Conservation (phyloP, 2,888 invertebrate species). For the Microplitis deprimator region DNA sequence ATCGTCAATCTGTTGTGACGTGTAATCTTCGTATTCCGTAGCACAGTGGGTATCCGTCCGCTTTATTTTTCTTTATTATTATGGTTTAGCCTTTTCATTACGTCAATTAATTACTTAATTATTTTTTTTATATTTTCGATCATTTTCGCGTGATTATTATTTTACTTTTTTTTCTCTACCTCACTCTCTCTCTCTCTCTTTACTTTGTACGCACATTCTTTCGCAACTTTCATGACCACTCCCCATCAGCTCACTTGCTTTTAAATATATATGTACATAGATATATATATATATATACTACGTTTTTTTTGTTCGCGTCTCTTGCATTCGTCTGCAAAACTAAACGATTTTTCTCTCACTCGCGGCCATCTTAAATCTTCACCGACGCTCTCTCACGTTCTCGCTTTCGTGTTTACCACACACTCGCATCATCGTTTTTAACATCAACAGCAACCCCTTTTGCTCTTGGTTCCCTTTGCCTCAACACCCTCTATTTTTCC, state of each 20-base stretch:
- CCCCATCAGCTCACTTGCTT: constrained; percentile 23
- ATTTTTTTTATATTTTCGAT: constrained; percentile 17
- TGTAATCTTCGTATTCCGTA: constrained; percentile 48
- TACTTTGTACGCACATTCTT: constrained; percentile 38
- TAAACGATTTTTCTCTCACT: constrained; percentile 26
- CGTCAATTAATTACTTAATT: constrained; percentile 43
- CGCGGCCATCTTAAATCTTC: constrained; percentile 32
- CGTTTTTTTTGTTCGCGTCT: constrained; percentile 21
- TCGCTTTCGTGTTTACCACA: constrained; percentile 38
- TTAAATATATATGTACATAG: constrained; percentile 19
- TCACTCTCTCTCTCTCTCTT: constrained; percentile 37
- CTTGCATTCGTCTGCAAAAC: constrained; percentile 28
- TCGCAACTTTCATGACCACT: constrained; percentile 33
- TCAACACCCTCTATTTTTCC: constrained; percentile 29
- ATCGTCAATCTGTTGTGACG: constrained; percentile 54
- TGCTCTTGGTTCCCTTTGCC: constrained; percentile 30
- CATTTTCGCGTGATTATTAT: constrained; percentile 27
- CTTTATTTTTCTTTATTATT: constrained; percentile 37
- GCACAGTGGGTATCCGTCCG: constrained; percentile 53
- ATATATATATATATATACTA: constrained; percentile 29
- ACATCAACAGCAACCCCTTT: constrained; percentile 22
- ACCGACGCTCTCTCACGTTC: constrained; percentile 30
- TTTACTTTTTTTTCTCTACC: constrained; percentile 44
- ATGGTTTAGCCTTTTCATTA: constrained; percentile 27
- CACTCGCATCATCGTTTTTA: constrained; percentile 30